These are phyloP conservation scores for Caenorhabditis macrosperma DNA, from an alignment of 2,888 invertebrate genomes.

Conservation along the genomic window DNA sequence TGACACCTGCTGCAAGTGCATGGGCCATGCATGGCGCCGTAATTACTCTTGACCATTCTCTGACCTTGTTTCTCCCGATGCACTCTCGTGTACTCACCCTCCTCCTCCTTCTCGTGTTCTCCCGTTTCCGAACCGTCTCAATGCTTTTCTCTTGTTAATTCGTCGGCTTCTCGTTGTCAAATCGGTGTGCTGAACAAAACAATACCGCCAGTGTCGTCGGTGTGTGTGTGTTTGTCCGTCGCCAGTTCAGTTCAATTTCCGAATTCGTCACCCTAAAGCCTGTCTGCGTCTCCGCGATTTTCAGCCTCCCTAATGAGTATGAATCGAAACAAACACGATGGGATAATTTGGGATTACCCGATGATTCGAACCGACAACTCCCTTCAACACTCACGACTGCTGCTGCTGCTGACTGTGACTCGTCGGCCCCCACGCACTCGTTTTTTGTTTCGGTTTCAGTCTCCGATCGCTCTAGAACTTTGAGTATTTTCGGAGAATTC, in stretches of 20 bases:
- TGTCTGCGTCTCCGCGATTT: conserved; percentile 5
- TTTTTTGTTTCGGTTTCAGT: conserved; percentile 2
- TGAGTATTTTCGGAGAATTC: too few relatives aligned
- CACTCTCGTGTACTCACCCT: neutral
- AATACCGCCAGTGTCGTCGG: neutral
- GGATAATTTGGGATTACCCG: conserved; percentile 36
- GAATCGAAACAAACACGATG: conserved; percentile 21
- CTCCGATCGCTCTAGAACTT: too few relatives aligned
- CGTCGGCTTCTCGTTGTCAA: conserved; percentile 9
- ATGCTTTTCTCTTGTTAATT: conserved; percentile 7
- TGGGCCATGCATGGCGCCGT: neutral
- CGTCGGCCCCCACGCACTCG: neutral
- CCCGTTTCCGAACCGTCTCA: neutral
- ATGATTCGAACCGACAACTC: neutral
- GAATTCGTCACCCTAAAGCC: conserved; percentile 30
- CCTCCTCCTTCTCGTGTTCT: neutral
- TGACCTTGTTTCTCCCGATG: conserved; percentile 25
- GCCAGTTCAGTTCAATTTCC: neutral
- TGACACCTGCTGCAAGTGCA: neutral
- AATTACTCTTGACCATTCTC: conserved; percentile 28
- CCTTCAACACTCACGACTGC: neutral
- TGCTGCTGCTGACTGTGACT: too few relatives aligned
- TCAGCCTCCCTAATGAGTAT: conserved; percentile 2
- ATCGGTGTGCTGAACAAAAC: conserved; percentile 12
- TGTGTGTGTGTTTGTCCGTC: neutral